These are phyloP conservation scores for Vombatus ursinus DNA, from an alignment of 2,113 vertebrate species.

Conservation along the genomic window DNA sequence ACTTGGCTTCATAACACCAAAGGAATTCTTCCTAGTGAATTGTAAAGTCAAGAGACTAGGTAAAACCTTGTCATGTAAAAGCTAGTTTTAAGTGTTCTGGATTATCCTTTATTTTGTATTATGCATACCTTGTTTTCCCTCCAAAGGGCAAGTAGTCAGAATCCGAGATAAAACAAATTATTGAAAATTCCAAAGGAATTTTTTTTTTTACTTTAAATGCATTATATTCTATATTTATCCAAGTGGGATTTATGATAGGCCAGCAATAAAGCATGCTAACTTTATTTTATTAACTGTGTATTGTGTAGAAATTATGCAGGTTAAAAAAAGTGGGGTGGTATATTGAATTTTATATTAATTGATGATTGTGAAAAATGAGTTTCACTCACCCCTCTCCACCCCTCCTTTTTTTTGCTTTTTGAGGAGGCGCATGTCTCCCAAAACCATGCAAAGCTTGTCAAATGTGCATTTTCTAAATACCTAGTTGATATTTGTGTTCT, in stretches of 20 bases:
- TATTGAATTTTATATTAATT: neutral
- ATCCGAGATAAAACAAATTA: too few species aligned
- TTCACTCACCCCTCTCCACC: neutral
- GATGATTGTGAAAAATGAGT: slow-evolving; percentile 20
- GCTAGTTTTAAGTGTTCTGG: neutral
- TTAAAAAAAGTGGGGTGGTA: neutral
- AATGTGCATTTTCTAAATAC: slow-evolving; percentile 73
- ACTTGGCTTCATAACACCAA: neutral
- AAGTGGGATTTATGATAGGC: slow-evolving; percentile 20
- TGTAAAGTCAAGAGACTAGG: neutral
- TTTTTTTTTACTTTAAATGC: neutral
- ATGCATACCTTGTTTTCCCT: neutral
- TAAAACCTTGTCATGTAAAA: neutral
- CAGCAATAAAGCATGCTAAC: neutral
- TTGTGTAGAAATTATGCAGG: slow-evolving; percentile 26
- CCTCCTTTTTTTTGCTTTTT: slow-evolving; percentile 40
- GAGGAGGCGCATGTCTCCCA: slow-evolving; percentile 13
- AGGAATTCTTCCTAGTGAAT: neutral
- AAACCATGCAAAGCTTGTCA: slow-evolving; percentile 65
- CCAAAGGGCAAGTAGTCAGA: neutral
- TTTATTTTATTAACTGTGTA: slow-evolving; percentile 43
- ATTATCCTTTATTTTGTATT: slow-evolving; percentile 8
- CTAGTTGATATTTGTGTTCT: slow-evolving; percentile 70
- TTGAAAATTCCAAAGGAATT: too few species aligned
- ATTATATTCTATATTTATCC: slow-evolving; percentile 1